A percentile compares a stretch with the other conserved stretches of the same genome.
Conservation (phyloP, 2,888 invertebrate genomes). For the Petrolisthes cinctipes region DNA sequence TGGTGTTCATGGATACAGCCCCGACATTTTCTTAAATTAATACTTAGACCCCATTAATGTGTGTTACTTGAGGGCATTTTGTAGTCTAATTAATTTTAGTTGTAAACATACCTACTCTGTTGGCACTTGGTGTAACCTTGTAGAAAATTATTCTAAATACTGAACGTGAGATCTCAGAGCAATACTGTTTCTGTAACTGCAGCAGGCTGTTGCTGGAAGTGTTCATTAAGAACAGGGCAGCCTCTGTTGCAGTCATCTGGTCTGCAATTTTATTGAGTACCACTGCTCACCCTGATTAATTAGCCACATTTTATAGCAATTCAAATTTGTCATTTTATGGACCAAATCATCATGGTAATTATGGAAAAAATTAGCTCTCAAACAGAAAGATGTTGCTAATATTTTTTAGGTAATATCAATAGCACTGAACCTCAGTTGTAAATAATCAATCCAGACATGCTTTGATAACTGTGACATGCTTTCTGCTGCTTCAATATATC, state of each 20-base stretch:
- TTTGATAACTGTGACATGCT: neutral
- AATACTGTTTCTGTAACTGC: slow-evolving; percentile 5
- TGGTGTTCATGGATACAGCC: slow-evolving; percentile 8
- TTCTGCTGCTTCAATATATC: slow-evolving; percentile 9
- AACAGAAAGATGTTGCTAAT: too few relatives aligned
- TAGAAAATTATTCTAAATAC: slow-evolving; percentile 9
- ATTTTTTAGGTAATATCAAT: too few relatives aligned
- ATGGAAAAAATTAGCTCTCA: too few relatives aligned
- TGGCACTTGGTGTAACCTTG: slow-evolving; percentile 1
- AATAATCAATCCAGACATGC: too few relatives aligned
- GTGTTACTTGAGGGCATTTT: neutral
- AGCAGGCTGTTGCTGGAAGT: neutral
- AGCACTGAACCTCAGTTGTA: too few relatives aligned
- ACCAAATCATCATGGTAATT: too few relatives aligned
- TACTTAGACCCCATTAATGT: neutral
- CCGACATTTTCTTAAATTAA: slow-evolving; percentile 7
- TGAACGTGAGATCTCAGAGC: slow-evolving; percentile 1
- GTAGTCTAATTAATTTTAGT: slow-evolving; percentile 6
- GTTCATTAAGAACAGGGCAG: slow-evolving; percentile 6
- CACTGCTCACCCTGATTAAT: neutral
- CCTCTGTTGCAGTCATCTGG: neutral
- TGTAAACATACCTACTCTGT: neutral
- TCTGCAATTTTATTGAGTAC: neutral
- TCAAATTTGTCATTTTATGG: too few relatives aligned
- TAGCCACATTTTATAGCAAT: too few relatives aligned